Base-by-base conservation (phyloP, 2,888 invertebrate species). In the Tetragonula carbonaria region DNA sequence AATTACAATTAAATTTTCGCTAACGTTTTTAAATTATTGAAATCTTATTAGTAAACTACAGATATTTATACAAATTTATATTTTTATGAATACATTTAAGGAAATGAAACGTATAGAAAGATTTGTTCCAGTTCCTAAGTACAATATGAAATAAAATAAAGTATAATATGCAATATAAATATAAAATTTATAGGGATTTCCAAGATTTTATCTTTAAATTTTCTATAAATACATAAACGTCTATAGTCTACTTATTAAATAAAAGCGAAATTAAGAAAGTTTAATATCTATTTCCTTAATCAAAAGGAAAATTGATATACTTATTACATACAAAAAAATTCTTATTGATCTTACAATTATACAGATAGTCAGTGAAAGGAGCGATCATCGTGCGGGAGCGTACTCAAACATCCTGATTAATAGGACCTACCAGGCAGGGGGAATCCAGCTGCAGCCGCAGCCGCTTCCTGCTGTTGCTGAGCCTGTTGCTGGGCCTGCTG, bases 391-490 rank as follows among this genome's bases (percentile, higher is more conserved):
- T 75, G 81, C 78, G 73, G 67, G 74, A 86, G 82, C 85, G 82
- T 86, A 86, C 85, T 88, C 88, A 89, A 85, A 90, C 89, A 91
- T 91, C 91, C 92, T 91, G 90, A 91, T 88, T 90, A 67, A 88
- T 91, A 90, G 88, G 90, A 93, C 94, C 91, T 93, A 95, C 95
- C 95, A 93, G 95, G 95, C 91, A 95, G 93, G 88, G 95, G 94
- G 90, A 95, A 95, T 92, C 95, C 95, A 91, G 95, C 95, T 88
- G 95, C 94, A 90, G 94, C 94, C 78, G 93, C 94, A 86, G 94
- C 94, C 86, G 94, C 94, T 95, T 97, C 97, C 95, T 97, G 97
- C 95, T 97, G 97, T 95, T 96, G 96, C 95, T 95, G 96, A 87
- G 94, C 94, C 91, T 93, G 93, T 90, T 94, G 93, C 92, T 95